Base-by-base conservation (phyloP, 2,888 invertebrate species). In the Tethea ocularis region DNA sequence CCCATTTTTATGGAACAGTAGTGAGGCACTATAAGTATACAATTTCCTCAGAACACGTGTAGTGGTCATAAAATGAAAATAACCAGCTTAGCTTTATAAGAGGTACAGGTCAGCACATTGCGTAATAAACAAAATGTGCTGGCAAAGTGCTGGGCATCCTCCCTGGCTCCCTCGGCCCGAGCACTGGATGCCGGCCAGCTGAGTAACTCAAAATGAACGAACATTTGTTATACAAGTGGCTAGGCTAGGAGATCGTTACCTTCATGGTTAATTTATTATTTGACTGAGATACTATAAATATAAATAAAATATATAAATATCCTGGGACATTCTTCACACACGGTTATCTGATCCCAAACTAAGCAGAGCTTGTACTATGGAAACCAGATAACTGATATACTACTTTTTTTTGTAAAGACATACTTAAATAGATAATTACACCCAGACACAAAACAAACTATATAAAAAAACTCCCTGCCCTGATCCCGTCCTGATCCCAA, bases 151-250 rank as follows among this genome's bases (percentile, higher is more conserved):
- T 59, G 59, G 36, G 56, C 59, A 20, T 55, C 59, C 52, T 55
- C 54, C 52, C 57, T 20, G 59, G 67, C n/a, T n/a, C n/a, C n/a
- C n/a, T n/a, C n/a, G 68, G 67, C 59, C 64, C 61, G 58, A 63
- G 61, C 65, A 66, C 71, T 80, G 80, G 77, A 75, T 62, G 55
- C 41, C 55, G 59, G 74, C 80, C 77, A 78, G 69, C 68, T 61
- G 65, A 74, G 69, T 75, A 65, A 72, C 64, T 71, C 71, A 70
- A 72, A 78, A 68, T 74, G 70, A 69, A 62, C 64, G 70, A 62
- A 69, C 75, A 73, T 78, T 79, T 74, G 75, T 75, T 71, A 72
- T 67, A 62, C 54, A 55, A 56, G 64, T 66, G 64, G 67, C 69
- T 66, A 70, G 54, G 8, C 36, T 22, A 36, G 33, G 33, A 54